Percentiles rank a stretch among this genome's conserved stretches.
Conservation (phyloP, 2,888 invertebrate genomes). For the Agapostemon virescens region DNA sequence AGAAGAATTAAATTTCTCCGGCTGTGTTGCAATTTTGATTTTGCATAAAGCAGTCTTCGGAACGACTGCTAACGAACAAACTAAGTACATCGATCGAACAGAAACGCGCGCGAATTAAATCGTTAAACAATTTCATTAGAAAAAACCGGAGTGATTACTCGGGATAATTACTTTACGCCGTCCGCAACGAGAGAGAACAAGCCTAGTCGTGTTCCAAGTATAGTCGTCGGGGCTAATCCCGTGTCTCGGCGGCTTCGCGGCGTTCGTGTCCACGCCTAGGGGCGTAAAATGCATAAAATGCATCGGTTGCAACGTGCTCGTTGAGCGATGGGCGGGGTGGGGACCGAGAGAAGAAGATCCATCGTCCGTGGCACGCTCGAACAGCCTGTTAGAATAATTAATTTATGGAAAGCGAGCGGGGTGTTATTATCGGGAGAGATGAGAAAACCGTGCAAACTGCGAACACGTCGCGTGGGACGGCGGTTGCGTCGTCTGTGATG, state of each 20-base stretch:
- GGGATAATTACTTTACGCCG: not conserved
- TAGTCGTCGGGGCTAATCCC: not conserved
- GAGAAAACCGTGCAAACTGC: conserved; percentile 15
- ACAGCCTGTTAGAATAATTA: conserved; percentile 30
- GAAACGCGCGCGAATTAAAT: not conserved
- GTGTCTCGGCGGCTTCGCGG: not conserved
- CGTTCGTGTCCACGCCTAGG: conserved; percentile 12
- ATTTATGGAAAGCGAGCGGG: conserved; percentile 46
- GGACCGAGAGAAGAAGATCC: not conserved
- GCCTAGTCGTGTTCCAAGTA: not conserved
- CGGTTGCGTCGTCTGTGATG: not conserved
- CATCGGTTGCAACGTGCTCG: not conserved
- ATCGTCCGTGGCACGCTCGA: conserved; percentile 12
- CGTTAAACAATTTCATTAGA: not conserved
- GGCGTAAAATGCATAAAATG: conserved; percentile 21
- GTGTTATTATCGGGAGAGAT: conserved; percentile 26
- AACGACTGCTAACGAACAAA: too few relatives aligned
- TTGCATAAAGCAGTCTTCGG: too few relatives aligned
- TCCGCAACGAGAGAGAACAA: not conserved
- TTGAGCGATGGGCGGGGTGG: not conserved
- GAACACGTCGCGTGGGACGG: conserved; percentile 36
- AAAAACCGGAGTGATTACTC: not conserved
- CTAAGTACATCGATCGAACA: not conserved
- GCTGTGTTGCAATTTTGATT: too few relatives aligned
- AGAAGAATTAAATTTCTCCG: too few relatives aligned